A percentile compares a stretch with the other conserved stretches of the same genome.
These are phyloP conservation scores for Furcula furcula DNA, from an alignment of 2,888 invertebrate species.

Conservation along the genomic window DNA sequence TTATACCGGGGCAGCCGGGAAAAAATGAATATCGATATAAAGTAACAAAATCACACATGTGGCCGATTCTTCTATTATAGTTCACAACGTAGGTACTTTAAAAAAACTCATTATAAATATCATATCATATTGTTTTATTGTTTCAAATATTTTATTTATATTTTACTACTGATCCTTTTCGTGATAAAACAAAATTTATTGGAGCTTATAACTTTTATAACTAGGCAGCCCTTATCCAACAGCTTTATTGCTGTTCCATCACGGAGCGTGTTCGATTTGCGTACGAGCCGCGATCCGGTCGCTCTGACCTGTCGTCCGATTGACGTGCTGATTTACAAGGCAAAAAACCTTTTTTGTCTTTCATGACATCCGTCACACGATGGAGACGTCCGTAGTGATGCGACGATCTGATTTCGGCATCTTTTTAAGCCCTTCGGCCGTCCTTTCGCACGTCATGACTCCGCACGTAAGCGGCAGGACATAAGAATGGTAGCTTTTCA, in stretches of 20 bases:
- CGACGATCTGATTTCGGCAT: constrained; percentile 71
- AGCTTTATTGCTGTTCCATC: constrained; percentile 41
- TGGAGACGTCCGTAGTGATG: constrained; percentile 62
- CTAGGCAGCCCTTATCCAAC: constrained; percentile 18
- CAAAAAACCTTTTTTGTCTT: constrained; percentile 60
- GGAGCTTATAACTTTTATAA: constrained; percentile 3
- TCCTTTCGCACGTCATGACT: constrained; percentile 46
- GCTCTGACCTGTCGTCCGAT: constrained; percentile 28
- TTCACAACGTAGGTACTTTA: too few species aligned
- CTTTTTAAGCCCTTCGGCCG: constrained; percentile 57
- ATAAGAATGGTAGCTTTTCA: constrained; percentile 25
- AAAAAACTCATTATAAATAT: too few species aligned
- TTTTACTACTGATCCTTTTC: too few species aligned
- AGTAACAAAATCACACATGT: too few species aligned
- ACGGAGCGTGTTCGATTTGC: constrained; percentile 53
- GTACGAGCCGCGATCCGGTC: constrained; percentile 32
- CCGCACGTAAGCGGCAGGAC: constrained; percentile 31
- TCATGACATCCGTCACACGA: constrained; percentile 53
- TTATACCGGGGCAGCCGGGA: too few species aligned
- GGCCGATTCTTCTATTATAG: too few species aligned
- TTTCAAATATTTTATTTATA: too few species aligned
- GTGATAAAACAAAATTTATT: neutral
- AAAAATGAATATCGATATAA: too few species aligned
- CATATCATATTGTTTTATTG: too few species aligned
- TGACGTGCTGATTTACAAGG: constrained; percentile 72